A percentile compares a stretch with the other conserved stretches of the same genome.
phyloP scores from a whole-genome alignment of 2,888 invertebrate species.

The Caenorhabditis wallacei region DNA sequence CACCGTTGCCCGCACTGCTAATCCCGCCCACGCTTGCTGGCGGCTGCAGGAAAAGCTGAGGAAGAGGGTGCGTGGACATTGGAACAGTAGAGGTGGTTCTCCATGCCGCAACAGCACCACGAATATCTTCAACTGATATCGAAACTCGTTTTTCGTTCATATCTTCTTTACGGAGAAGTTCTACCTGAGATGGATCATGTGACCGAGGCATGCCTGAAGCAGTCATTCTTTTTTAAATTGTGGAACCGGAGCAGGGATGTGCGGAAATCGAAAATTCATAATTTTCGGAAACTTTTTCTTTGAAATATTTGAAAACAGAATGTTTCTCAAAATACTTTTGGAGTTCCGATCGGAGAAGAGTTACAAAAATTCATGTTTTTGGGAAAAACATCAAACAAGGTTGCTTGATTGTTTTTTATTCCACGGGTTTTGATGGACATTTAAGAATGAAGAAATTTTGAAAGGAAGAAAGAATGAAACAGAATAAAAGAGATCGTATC shows the following conservation, averaged over 20 bases:
- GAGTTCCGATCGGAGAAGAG: too few species aligned
- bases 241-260: too few species aligned
- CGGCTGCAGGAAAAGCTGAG: slow-evolving; percentile 69
- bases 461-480: neutral
- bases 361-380: too few species aligned
- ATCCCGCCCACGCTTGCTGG: slow-evolving; percentile 51
- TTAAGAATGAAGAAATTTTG: neutral
- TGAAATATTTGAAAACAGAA: too few species aligned
- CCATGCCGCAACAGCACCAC: slow-evolving; percentile 41
- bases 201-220: slow-evolving; percentile 66
- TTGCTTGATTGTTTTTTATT: too few species aligned
- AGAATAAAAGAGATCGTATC: too few species aligned
- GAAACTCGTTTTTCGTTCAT: slow-evolving; percentile 68
- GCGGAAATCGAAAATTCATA: too few species aligned
- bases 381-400: too few species aligned
- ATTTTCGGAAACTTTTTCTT: too few species aligned
- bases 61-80: slow-evolving; percentile 61
- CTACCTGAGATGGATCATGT: slow-evolving; percentile 61
- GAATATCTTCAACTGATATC: slow-evolving; percentile 72
- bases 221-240: neutral
- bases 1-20: neutral
- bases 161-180: slow-evolving; percentile 52
- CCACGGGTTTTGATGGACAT: too few species aligned
- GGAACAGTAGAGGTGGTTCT: slow-evolving; percentile 4
- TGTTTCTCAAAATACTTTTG: too few species aligned